A percentile compares a stretch with the other conserved stretches of the same genome.
phyloP scores from a whole-genome alignment of 2,888 invertebrate genomes.

The Mystacides longicornis region DNA sequence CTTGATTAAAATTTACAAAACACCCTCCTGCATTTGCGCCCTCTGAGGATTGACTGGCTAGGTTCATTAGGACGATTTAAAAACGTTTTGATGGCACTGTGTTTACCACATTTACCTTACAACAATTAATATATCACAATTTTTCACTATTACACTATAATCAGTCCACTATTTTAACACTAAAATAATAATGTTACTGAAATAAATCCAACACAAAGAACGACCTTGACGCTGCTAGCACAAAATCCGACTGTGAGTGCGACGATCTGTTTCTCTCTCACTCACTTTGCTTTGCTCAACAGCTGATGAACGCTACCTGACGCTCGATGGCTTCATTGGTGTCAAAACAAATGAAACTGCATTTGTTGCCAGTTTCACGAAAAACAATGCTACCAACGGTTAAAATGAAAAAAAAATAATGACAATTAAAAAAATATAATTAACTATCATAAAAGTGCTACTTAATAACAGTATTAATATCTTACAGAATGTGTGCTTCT shows the following conservation, averaged over 20 bases:
- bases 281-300: constrained; percentile 7
- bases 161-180: constrained; percentile 29
- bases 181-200: constrained; percentile 39
- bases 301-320: constrained; percentile 11
- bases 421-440: no score
- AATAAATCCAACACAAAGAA: constrained; percentile 55
- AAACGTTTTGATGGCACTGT: constrained; percentile 33
- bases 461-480: no score
- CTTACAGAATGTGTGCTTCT: no score
- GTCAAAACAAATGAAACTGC: background rate
- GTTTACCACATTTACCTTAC: constrained; percentile 21
- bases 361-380: background rate
- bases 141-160: constrained; percentile 13
- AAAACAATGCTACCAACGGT: background rate
- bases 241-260: constrained; percentile 28
- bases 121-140: constrained; percentile 14
- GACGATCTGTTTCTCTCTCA: constrained; percentile 13
- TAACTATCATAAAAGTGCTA: no score
- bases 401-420: no score
- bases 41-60: constrained; percentile 66
- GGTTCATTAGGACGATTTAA: constrained; percentile 68
- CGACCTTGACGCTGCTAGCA: constrained; percentile 48
- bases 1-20: constrained; percentile 96
- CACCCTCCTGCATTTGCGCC: constrained; percentile 77
- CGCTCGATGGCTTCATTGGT: no score